Base-by-base conservation (phyloP, 1,140 invertebrate species). In the Zophobas morio region DNA sequence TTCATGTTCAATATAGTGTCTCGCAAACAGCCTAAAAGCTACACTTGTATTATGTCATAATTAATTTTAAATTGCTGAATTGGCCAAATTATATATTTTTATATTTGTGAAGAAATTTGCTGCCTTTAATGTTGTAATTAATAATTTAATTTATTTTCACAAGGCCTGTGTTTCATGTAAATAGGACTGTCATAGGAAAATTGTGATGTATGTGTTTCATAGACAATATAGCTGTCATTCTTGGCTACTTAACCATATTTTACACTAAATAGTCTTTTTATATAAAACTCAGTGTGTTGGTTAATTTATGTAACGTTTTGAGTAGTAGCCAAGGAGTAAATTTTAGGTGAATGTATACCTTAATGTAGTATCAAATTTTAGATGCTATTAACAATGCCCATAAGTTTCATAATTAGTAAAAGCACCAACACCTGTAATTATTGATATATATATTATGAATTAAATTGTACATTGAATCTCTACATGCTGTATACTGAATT, bases 201-300 rank as follows among this genome's bases (percentile, higher is more conserved):
- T 84, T 85, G 84, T 85, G 83, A 84, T 86, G 84, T 83, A 84
- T 85, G 84, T 86, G 83, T 85, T 83, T 84, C 80, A 80, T 84
- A 84, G 84, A 86, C 84, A 86, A 85, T 85, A 85, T 86, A 79
- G 75, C 80, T 82, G 78, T 82, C 78, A 80, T 83, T 79, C 82
- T 83, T 83, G 83, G 82, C 82, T 82, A 74, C 78, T 77, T 20
- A 20, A 20, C 20, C 20, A 20, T 20, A 20, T 20, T 20, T 57
- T 57, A 56, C 54, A 39, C 35, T 33, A 72, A 54, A 20, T 51
- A n/a, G 3, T 46, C 6, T 46, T 46, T 46, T 46, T 46, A 3
- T 60, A 36, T 60, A 5, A 60, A 32, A 2, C 56, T 60, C 56
- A 6, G 35, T 32, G n/a, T 6, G n/a, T 6, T 35, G 34, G 3